Percentiles rank a stretch among this genome's conserved stretches.
These are phyloP conservation scores for Rhingia rostrata DNA, from an alignment of 2,888 invertebrate species.

Conservation along the genomic window DNA sequence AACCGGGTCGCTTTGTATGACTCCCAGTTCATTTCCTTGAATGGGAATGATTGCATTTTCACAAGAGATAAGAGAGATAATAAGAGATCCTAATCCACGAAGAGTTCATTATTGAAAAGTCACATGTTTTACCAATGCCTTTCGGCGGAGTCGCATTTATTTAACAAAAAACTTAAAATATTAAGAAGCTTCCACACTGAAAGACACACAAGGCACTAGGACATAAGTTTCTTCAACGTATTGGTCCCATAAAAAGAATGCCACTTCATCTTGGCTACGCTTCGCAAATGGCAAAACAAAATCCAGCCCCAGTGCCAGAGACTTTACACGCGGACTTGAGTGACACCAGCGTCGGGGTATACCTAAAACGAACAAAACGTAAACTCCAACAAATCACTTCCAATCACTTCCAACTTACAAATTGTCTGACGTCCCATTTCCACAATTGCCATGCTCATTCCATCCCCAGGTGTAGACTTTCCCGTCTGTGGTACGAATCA, in stretches of 20 bases:
- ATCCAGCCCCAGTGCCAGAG: conserved; percentile 81
- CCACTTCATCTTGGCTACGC: not conserved
- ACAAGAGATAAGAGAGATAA: too few relatives aligned
- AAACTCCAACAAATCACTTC: not conserved
- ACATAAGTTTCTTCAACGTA: not conserved
- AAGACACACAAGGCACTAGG: conserved; percentile 26
- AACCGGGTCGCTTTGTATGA: too few relatives aligned
- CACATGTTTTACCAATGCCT: too few relatives aligned
- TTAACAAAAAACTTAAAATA: conserved; percentile 15
- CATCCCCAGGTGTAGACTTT: conserved; percentile 92
- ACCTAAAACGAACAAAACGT: conserved; percentile 75
- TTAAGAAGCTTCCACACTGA: conserved; percentile 4
- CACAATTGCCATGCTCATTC: conserved; percentile 95
- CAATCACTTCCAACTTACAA: conserved; percentile 77
- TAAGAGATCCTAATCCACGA: not conserved
- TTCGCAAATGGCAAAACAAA: conserved; percentile 81
- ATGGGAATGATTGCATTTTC: too few relatives aligned
- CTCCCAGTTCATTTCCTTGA: too few relatives aligned
- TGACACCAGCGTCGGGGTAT: conserved; percentile 77
- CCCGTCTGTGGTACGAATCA: conserved; percentile 87
- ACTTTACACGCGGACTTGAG: conserved; percentile 78
- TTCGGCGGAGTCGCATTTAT: not conserved
- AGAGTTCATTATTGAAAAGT: not conserved
- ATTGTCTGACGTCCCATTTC: conserved; percentile 84
- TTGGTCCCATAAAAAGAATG: conserved; percentile 23